Conservation (phyloP, 2,113 vertebrate species). For the Entelurus aequoreus region DNA sequence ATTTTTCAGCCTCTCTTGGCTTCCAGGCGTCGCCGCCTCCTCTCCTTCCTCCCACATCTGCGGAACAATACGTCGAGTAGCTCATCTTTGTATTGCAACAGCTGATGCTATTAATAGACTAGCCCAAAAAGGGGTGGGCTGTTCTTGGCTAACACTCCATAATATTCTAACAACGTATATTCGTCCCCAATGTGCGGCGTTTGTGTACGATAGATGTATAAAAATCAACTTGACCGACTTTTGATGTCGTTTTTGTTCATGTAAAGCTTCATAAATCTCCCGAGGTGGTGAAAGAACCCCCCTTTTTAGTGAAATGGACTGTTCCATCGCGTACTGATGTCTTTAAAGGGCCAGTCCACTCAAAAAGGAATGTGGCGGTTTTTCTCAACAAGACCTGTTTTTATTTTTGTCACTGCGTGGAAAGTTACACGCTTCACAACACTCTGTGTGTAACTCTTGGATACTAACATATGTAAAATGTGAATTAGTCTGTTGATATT, state of each 20-base stretch:
- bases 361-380: constrained; percentile 17
- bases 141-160: neutral
- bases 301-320: constrained; percentile 58
- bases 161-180: neutral
- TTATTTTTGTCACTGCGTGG: neutral
- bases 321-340: constrained; percentile 28
- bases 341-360: constrained; percentile 59
- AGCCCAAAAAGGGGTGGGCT: constrained; percentile 30
- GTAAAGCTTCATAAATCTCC: neutral
- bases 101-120: constrained; percentile 75
- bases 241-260: accelerated
- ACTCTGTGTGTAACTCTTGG: no score
- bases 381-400: neutral
- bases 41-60: constrained; percentile 54
- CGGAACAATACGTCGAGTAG: constrained; percentile 58
- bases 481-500: no score
- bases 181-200: accelerated
- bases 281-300: neutral
- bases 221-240: neutral
- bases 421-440: neutral
- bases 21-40: constrained; percentile 39
- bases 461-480: no score
- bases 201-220: accelerated
- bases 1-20: constrained; percentile 26
- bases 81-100: constrained; percentile 75